Percentiles rank a stretch among this genome's conserved stretches.
These are phyloP conservation scores for Magallana gigas DNA, from an alignment of 1,140 invertebrate species.

Conservation along the genomic window DNA sequence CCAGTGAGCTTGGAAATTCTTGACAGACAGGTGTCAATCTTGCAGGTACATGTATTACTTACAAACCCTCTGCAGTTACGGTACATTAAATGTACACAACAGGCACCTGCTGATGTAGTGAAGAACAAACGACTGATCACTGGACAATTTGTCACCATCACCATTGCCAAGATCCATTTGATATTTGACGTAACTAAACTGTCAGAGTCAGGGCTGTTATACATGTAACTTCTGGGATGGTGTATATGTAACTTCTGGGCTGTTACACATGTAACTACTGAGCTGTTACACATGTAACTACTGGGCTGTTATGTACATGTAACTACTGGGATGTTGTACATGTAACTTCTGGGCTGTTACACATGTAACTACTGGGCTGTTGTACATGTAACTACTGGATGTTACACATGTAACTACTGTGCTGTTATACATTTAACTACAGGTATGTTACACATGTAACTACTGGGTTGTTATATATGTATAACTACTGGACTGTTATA, in stretches of 20 bases:
- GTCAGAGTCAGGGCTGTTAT: no score
- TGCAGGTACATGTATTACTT: neutral
- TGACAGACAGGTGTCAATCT: neutral
- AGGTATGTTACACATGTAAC: neutral
- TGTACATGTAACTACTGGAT: no score
- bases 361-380: neutral
- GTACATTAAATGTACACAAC: neutral
- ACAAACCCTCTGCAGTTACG: no score
- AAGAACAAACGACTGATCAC: neutral
- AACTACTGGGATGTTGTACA: no score
- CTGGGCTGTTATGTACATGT: no score
- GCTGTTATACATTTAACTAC: neutral
- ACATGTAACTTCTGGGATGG: no score
- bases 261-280: no score
- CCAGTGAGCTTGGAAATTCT: slow-evolving; percentile 3
- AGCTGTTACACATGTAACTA: no score
- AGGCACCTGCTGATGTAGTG: neutral
- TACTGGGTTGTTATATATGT: neutral
- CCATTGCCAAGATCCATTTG: no score
- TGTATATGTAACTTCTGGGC: no score
- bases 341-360: no score
- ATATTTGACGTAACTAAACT: no score
- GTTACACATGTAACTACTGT: neutral
- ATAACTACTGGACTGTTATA: neutral
- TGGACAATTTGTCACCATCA: neutral